Base-by-base conservation (phyloP, 2,797 vertebrate genomes). In the Leptatherina wallacei region DNA sequence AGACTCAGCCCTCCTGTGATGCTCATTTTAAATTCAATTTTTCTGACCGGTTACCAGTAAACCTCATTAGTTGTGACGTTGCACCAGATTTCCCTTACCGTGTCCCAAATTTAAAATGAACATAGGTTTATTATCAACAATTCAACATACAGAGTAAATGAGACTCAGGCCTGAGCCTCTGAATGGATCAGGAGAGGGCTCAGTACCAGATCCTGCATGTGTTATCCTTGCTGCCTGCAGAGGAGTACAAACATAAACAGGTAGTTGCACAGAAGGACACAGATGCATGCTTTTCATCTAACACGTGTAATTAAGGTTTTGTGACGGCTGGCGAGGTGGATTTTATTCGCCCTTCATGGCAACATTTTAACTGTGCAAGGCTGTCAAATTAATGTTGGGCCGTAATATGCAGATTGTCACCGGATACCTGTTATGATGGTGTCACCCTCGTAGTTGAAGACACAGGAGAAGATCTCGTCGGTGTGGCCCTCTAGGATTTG, bases 191-290 rank as follows among this genome's bases (percentile, higher is more conserved):
- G 14, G 16, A 22, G 32, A 65, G 6, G 10, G 61, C 42, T 96
- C 93, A 98, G 65, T 85, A 93, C 97, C 97, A 99, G 92, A 98
- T 96, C 85, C 96, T 93, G 67, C 97, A 99, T 68, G 97, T 97
- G 87, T 98, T 98, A 80, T 99, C 97, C 90, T 98, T 98, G 94
- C 97, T 98, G 22, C 96, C 97, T 98, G 90, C 68, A 88, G 83
- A 73, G 71, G 72, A 77, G 77, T 24, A 88, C 57, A 87, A 69
- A 79, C 63, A 80, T 57, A 24, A 84, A 75, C 73, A 79, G 82
- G 69, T 86, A 77, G 63, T 55, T 73, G 52, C 61, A 78, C 55
- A 88, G 77, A 80, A 58, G 73, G 63, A 61, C 67, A 70, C 77
- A 81, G 71, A 69, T 75, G 65, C 49, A 65, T 1, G 6, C 29